A percentile compares a stretch with the other conserved stretches of the same genome.
Conservation (phyloP, 2,113 vertebrate species). For the Rhinichthys klamathensis region DNA sequence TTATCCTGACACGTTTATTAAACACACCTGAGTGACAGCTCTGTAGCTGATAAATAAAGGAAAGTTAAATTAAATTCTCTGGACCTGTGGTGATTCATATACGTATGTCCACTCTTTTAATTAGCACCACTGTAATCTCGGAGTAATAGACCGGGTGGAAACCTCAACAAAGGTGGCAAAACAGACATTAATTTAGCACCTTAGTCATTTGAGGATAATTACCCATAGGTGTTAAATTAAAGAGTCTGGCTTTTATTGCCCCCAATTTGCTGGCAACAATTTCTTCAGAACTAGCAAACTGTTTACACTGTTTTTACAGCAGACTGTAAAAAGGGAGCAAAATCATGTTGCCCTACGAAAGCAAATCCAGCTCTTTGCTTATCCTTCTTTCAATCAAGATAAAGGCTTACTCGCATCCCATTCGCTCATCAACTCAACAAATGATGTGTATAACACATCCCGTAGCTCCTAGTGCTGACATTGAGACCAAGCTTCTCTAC, state of each 20-base stretch:
- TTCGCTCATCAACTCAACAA: too few relatives aligned
- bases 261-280: conserved; percentile 19
- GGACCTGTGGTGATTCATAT: conserved; percentile 29
- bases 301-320: conserved; percentile 37
- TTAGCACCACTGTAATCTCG: conserved; percentile 33
- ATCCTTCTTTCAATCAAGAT: conserved; percentile 5
- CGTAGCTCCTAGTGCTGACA: too few relatives aligned
- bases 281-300: conserved; percentile 14
- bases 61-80: conserved; percentile 51
- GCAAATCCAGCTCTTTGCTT: background rate
- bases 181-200: conserved; percentile 48
- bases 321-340: background rate
- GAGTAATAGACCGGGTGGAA: conserved; percentile 33
- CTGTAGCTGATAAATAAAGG: conserved; percentile 45
- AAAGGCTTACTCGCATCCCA: background rate
- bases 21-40: conserved; percentile 13
- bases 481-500: too few relatives aligned
- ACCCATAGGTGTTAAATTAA: conserved; percentile 38
- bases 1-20: conserved; percentile 20
- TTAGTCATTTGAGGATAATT: conserved; percentile 52
- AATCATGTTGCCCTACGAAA: background rate
- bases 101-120: conserved; percentile 40
- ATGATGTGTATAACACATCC: too few relatives aligned
- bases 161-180: conserved; percentile 51
- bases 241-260: conserved; percentile 48